Conservation (phyloP, 2,888 invertebrate genomes). For the Chironomus tentans region DNA sequence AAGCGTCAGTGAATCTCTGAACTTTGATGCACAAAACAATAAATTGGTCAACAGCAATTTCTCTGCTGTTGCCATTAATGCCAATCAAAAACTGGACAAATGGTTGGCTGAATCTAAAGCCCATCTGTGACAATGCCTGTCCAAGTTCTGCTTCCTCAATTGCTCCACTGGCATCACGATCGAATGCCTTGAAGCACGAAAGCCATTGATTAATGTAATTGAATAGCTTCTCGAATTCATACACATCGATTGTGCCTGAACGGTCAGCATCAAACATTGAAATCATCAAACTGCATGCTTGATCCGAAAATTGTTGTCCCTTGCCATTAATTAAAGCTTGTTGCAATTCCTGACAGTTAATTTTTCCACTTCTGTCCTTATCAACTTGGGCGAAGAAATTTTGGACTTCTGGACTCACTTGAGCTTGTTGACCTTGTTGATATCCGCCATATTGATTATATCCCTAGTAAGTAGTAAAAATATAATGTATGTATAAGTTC, state of each 20-base stretch:
- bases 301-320: slow-evolving; percentile 72
- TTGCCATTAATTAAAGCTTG: slow-evolving; percentile 76
- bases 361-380: slow-evolving; percentile 63
- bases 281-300: slow-evolving; percentile 80
- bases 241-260: slow-evolving; percentile 62
- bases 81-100: slow-evolving; percentile 64
- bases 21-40: slow-evolving; percentile 83
- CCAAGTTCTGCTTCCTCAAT: slow-evolving; percentile 72
- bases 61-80: slow-evolving; percentile 57
- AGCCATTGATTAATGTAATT: slow-evolving; percentile 86
- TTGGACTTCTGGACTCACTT: slow-evolving; percentile 60
- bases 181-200: slow-evolving; percentile 72
- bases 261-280: slow-evolving; percentile 21
- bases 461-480: neutral
- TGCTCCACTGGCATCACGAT: slow-evolving; percentile 73
- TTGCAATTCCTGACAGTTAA: slow-evolving; percentile 66
- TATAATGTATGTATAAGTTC: neutral
- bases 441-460: neutral
- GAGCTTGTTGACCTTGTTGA: neutral
- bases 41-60: slow-evolving; percentile 74
- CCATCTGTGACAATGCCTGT: slow-evolving; percentile 79
- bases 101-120: slow-evolving; percentile 70
- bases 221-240: slow-evolving; percentile 78
- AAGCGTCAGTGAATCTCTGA: slow-evolving; percentile 81
- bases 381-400: slow-evolving; percentile 82